Percentiles rank a stretch among this genome's conserved stretches.
Evolutionary conservation across 2,113 vertebrate genomes (phyloP).

Genomic region (Notothenia rossii): DNA sequence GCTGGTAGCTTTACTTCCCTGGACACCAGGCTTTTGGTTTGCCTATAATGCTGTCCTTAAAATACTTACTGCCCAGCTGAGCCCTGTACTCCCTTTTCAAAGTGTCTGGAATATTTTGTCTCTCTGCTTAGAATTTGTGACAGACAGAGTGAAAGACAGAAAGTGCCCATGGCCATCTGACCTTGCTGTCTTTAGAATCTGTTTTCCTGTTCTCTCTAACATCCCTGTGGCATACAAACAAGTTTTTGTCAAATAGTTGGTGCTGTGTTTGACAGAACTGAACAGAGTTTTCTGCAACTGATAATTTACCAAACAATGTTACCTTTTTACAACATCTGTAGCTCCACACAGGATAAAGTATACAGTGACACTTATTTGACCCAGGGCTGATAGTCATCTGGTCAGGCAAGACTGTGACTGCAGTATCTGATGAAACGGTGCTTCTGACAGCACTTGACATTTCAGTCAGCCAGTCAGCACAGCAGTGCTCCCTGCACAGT

Average conservation of each 20-base stretch:
- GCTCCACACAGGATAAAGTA: background rate
- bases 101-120: background rate
- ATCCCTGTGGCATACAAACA: background rate
- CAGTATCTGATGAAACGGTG: conserved; percentile 50
- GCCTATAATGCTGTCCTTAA: background rate
- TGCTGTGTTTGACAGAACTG: background rate
- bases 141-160: conserved; percentile 1
- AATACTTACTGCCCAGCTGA: background rate
- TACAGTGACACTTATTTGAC: conserved; percentile 17
- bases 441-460: conserved; percentile 51
- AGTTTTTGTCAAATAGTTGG: background rate
- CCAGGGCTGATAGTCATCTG: conserved; percentile 7
- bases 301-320: background rate
- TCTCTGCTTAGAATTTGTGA: conserved; percentile 12
- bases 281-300: background rate
- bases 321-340: background rate
- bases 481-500: conserved; percentile 27
- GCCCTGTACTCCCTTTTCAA: background rate
- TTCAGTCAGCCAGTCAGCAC: conserved; percentile 55
- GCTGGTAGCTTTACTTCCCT: too few relatives aligned
- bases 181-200: background rate
- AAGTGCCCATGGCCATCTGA: conserved; percentile 3
- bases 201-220: background rate
- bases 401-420: conserved; percentile 6
- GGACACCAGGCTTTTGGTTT: background rate